Percentiles rank a stretch among this genome's conserved stretches.
These are phyloP conservation scores for Gymnobelideus leadbeateri DNA, from an alignment of 2,113 vertebrate genomes.

Conservation along the genomic window DNA sequence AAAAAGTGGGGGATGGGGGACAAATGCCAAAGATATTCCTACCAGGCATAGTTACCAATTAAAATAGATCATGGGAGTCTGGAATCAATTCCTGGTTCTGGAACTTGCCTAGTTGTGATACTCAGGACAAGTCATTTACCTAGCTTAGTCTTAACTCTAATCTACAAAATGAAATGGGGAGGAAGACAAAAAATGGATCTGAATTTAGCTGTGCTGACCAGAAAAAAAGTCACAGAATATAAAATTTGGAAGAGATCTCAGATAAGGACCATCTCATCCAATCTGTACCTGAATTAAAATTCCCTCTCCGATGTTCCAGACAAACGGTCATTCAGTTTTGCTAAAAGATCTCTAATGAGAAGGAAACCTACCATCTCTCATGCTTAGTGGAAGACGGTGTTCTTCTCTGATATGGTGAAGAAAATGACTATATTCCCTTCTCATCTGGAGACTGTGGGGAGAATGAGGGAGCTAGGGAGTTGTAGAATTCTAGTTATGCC, in stretches of 20 bases:
- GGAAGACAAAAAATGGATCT: not conserved
- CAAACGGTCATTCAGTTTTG: not conserved
- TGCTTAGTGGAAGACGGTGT: not conserved
- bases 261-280: not conserved
- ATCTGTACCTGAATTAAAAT: not conserved
- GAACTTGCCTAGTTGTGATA: not conserved
- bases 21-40: not conserved
- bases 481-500: not conserved
- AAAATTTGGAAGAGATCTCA: not conserved
- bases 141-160: not conserved
- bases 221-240: not conserved
- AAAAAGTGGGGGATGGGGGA: not conserved
- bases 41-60: not conserved
- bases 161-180: not conserved
- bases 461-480: not conserved
- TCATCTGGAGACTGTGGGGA: not conserved
- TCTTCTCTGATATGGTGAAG: not conserved
- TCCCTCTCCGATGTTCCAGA: not conserved
- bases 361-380: not conserved
- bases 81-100: not conserved
- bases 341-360: not conserved
- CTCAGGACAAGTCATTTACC: not conserved
- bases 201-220: not conserved
- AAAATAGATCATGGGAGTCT: not conserved
- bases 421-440: not conserved